Percentiles rank a stretch among this genome's conserved stretches.
These are phyloP conservation scores for Macrophya annulata DNA, from an alignment of 2,888 invertebrate genomes.

Conservation along the genomic window DNA sequence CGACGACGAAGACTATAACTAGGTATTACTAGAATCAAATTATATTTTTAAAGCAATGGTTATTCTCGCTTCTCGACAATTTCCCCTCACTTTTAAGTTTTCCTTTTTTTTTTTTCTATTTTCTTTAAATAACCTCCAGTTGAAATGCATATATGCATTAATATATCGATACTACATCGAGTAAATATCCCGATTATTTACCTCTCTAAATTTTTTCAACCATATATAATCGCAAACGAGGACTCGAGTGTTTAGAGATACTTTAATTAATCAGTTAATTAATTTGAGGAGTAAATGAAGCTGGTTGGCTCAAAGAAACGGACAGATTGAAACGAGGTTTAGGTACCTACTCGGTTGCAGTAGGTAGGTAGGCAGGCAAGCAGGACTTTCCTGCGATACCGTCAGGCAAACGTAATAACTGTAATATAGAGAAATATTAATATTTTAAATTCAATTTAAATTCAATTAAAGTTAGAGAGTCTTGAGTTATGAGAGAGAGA, in stretches of 20 bases:
- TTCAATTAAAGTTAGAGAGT: conserved; percentile 74
- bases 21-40: conserved; percentile 19
- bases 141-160: too few species aligned
- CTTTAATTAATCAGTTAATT: conserved; percentile 69
- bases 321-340: conserved; percentile 13
- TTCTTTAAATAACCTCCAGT: conserved; percentile 53
- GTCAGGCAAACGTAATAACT: conserved; percentile 62
- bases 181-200: conserved; percentile 59
- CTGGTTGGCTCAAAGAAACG: conserved; percentile 57
- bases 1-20: background rate
- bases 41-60: background rate
- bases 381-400: conserved; percentile 2
- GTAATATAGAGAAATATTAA: conserved; percentile 69
- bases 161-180: background rate
- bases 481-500: conserved; percentile 58
- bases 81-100: background rate
- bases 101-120: conserved; percentile 53
- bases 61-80: background rate
- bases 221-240: conserved; percentile 9
- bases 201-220: conserved; percentile 62
- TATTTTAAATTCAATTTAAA: conserved; percentile 77
- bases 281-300: conserved; percentile 61
- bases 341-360: background rate
- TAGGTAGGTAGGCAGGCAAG: background rate
- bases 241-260: conserved; percentile 31